Evolutionary conservation across 2,797 vertebrate genomes (phyloP), one percentile per base, ranked within the genome.

Genomic region (Xyrichtys novacula): DNA sequence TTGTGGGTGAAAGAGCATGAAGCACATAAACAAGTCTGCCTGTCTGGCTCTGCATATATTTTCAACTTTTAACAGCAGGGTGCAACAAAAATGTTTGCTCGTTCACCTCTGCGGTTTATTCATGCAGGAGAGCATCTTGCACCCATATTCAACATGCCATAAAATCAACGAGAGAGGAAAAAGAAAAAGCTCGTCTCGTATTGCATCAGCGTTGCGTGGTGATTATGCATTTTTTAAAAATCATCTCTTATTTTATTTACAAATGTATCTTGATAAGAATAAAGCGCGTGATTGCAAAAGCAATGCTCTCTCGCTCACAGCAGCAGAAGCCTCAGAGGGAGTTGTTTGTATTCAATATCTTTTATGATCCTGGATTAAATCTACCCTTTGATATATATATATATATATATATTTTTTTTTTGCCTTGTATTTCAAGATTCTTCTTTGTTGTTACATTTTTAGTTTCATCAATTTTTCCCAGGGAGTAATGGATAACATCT

Each of bases 401-500:
- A n/a, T n/a, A n/a, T n/a, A n/a, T n/a, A n/a, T n/a, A n/a, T n/a
- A n/a, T n/a, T n/a, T n/a, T n/a, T n/a, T 57, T 23, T 20, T 10
- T 8, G 20, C 19, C 10, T 57, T 9, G 49, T 50, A 32, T 80
- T 74, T 77, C 57, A 53, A 39, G 60, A 66, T 67, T 40, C 29
- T 58, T 50, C 73, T 79, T 80, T 88, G 76, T 84, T 83, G 76
- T 62, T 44, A 25, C 55, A 10, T 25, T 42, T 61, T 60, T 46
- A 43, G 28, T 74, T 62, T 71, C 65, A 65, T 78, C 26, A 76
- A 64, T 76, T 57, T 84, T 81, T 81, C 63, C 73, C 65, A 57
- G 29, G 72, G 73, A 84, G 78, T 84, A 91, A 93, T 88, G 82
- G 74, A 89, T 87, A 89, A 84, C 83, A 91, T 90, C 81, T 88